Base-by-base conservation (phyloP, 2,113 vertebrate species). In the Isurus oxyrinchus region DNA sequence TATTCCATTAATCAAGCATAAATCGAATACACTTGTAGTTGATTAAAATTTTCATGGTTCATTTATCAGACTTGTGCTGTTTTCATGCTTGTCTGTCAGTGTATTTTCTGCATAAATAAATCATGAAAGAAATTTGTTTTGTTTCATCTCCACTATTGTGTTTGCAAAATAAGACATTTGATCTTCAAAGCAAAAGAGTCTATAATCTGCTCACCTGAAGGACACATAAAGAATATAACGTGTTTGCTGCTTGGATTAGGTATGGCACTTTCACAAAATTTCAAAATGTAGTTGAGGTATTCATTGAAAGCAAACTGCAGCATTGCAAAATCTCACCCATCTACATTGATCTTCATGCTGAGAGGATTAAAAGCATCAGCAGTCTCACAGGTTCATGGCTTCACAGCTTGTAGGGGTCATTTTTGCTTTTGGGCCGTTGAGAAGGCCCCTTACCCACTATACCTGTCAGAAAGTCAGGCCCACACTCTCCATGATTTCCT, bases 1-100 rank as follows among this genome's bases (percentile, higher is more conserved):
- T 94, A 94, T 94, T 63, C 90, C 90, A 94, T 94, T 94, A 94
- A 94, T 94, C 90, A 94, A 61, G 35, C 61, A 63, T 94, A 94
- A 94, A 94, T 94, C 90, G 61, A 94, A 63, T 94, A 94, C 90
- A 61, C 57, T 94, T n/a, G 90, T 94, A 61, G 90, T 94, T 94
- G 90, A 94, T 94, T 94, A 94, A 94, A 94, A 94, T 94, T 94
- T 94, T 94, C 90, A 94, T 3, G 57, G 90, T 63, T 94, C 59
- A 94, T 63, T 63, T 94, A 94, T 94, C 90, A 63, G 35, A 63
- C 90, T 94, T 94, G 59, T 40, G 90, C 59, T 63, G n/a, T n/a
- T 94, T 63, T n/a, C 90, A 94, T 94, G 90, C 90, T n/a, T 40
- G 90, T n/a, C 90, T 94, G 90, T 94, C 57, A 63, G 90, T 23